Percentiles rank a stretch among this genome's conserved stretches.
Conservation (phyloP, 2,113 vertebrate genomes). For the Pao palembangensis region DNA sequence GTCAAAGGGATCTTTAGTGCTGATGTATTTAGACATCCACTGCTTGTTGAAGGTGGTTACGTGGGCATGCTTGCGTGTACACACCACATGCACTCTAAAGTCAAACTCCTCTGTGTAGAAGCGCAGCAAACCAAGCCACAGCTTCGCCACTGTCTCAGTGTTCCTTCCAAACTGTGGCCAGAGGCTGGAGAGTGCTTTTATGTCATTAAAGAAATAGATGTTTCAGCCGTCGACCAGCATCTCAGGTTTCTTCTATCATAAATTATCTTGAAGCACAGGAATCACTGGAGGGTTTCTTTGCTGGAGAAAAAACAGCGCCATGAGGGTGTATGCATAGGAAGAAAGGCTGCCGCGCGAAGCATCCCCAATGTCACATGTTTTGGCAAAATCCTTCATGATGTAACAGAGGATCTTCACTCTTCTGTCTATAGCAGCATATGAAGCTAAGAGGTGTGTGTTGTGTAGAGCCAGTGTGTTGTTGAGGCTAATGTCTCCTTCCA, state of each 20-base stretch:
- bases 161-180: slow-evolving; percentile 86
- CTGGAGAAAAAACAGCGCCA: slow-evolving; percentile 94
- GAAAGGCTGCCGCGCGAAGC: slow-evolving; percentile 93
- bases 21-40: slow-evolving; percentile 95
- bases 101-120: slow-evolving; percentile 96
- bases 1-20: slow-evolving; percentile 97
- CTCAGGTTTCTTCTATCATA: slow-evolving; percentile 84
- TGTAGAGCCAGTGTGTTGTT: slow-evolving; percentile 96
- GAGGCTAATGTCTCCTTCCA: slow-evolving; percentile 94
- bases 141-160: slow-evolving; percentile 85
- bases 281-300: slow-evolving; percentile 89
- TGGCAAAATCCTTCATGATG: slow-evolving; percentile 94
- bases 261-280: slow-evolving; percentile 93
- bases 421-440: slow-evolving; percentile 85
- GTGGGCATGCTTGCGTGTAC: slow-evolving; percentile 82
- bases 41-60: slow-evolving; percentile 98
- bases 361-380: slow-evolving; percentile 93
- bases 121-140: slow-evolving; percentile 90
- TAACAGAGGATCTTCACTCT: slow-evolving; percentile 92
- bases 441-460: slow-evolving; percentile 87
- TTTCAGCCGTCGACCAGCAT: slow-evolving; percentile 90
- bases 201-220: slow-evolving; percentile 87
- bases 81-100: slow-evolving; percentile 92
- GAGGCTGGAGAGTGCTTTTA: slow-evolving; percentile 75
- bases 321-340: slow-evolving; percentile 92